Evolutionary conservation across 2,113 vertebrate species (phyloP).

Genomic region (Centropristis striata): DNA sequence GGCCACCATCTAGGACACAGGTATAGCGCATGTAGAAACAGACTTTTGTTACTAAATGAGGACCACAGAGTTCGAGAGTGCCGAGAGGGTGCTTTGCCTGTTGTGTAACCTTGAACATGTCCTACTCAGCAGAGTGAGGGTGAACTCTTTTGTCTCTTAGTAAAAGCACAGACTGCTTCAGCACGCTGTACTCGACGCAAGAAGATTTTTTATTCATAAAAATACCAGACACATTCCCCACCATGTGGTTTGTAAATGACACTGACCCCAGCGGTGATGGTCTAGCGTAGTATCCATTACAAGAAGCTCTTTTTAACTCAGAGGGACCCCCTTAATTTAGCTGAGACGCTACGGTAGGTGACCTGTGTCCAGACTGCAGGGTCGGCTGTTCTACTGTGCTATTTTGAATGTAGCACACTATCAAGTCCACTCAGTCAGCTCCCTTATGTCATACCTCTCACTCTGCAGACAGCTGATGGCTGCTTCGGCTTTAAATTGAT

Average conservation of each 20-base stretch:
- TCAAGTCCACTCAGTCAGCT: conserved; percentile 32
- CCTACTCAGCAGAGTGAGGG: neutral
- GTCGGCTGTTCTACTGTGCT: conserved; percentile 38
- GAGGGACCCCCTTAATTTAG: conserved; percentile 47
- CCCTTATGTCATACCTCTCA: neutral
- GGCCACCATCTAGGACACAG: conserved; percentile 61
- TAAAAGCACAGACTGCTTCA: neutral
- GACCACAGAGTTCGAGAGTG: neutral
- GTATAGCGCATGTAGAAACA: conserved; percentile 33
- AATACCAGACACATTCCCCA: conserved; percentile 13
- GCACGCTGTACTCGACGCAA: neutral
- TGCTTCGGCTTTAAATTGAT: neutral
- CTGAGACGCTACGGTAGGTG: conserved; percentile 31
- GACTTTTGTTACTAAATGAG: conserved; percentile 35
- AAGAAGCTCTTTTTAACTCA: conserved; percentile 56
- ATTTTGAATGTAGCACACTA: conserved; percentile 52
- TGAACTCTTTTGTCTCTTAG: neutral
- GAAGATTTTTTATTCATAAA: conserved; percentile 26
- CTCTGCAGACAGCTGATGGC: neutral
- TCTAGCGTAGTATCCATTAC: conserved; percentile 51
- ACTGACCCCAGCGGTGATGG: conserved; percentile 18
- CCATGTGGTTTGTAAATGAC: conserved; percentile 21
- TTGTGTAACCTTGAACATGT: conserved; percentile 44
- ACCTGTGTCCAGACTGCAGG: conserved; percentile 48
- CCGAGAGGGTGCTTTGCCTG: conserved; percentile 5